These are phyloP conservation scores for Atractosteus spatula DNA, from an alignment of 2,113 vertebrate genomes.

Conservation along the genomic window DNA sequence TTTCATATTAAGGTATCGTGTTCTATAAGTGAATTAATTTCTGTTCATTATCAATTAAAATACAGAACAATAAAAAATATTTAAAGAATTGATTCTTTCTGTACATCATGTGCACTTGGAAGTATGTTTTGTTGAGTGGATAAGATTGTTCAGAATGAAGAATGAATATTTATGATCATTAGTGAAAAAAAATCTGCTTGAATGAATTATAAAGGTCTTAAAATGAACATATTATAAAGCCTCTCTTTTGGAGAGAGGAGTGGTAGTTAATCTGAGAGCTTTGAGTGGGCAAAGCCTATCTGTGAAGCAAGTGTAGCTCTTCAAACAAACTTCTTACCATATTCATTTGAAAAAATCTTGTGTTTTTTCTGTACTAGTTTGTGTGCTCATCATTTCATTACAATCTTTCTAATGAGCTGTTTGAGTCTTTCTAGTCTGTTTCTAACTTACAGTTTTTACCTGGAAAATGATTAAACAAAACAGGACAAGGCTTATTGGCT, in stretches of 20 bases:
- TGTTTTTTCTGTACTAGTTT: too few species aligned
- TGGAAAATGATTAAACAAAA: not conserved
- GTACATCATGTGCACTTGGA: too few species aligned
- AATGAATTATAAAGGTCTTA: slow-evolving; percentile 68
- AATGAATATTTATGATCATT: slow-evolving; percentile 73
- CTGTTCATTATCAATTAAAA: too few species aligned
- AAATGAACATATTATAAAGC: slow-evolving; percentile 62
- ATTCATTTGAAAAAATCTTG: too few species aligned
- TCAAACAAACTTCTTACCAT: not conserved
- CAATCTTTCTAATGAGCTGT: too few species aligned
- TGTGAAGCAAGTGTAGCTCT: not conserved
- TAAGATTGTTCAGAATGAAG: slow-evolving; percentile 24
- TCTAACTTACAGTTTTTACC: not conserved
- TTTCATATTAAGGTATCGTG: too few species aligned
- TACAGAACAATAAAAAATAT: too few species aligned
- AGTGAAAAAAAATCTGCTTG: slow-evolving; percentile 60
- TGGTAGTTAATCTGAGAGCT: slow-evolving; percentile 43
- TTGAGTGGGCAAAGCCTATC: slow-evolving; percentile 23
- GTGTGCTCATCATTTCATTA: too few species aligned
- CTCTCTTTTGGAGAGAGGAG: slow-evolving; percentile 47
- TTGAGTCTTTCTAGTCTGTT: too few species aligned
- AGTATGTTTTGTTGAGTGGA: not conserved
- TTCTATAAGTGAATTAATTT: too few species aligned
- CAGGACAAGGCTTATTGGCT: too few species aligned
- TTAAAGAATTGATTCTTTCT: too few species aligned